Percentiles rank a stretch among this genome's conserved stretches.
These are phyloP conservation scores for Orientallactaga sibirica DNA, from an alignment of 2,797 vertebrate genomes.

Conservation along the genomic window DNA sequence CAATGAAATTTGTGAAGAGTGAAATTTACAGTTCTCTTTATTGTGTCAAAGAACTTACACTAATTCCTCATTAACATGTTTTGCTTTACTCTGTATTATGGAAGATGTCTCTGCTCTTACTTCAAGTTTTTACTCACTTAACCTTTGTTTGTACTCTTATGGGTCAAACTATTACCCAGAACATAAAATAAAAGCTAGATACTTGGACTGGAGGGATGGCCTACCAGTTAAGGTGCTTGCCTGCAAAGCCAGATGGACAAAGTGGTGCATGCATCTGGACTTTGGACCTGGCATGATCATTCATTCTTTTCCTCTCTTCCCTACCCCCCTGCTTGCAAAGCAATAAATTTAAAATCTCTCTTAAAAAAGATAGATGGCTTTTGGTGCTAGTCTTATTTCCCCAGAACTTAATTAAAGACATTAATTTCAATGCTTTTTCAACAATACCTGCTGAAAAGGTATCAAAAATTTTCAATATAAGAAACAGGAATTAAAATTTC, in stretches of 20 bases:
- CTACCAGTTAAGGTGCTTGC: no score
- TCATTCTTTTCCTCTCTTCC: no score
- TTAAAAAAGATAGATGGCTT: background rate
- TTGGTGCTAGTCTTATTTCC: background rate
- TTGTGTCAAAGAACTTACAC: background rate
- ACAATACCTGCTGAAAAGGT: background rate
- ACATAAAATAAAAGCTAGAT: background rate
- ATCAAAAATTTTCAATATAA: slow-evolving; percentile 11
- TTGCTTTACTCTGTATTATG: background rate
- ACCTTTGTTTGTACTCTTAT: background rate
- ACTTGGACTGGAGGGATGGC: no score
- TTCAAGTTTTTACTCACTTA: background rate
- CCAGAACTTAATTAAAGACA: slow-evolving; percentile 34
- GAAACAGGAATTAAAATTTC: slow-evolving; percentile 30
- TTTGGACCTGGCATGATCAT: no score
- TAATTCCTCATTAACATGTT: background rate
- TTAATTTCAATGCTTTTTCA: background rate
- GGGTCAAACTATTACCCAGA: background rate
- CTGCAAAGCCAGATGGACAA: no score
- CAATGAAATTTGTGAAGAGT: background rate
- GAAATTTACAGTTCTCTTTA: background rate
- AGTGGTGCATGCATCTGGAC: no score
- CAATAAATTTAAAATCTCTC: no score
- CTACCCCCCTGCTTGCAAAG: no score
- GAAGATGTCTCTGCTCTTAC: background rate